Evolutionary conservation across 2,113 vertebrate genomes (phyloP).

Genomic region (Amia ocellicauda): DNA sequence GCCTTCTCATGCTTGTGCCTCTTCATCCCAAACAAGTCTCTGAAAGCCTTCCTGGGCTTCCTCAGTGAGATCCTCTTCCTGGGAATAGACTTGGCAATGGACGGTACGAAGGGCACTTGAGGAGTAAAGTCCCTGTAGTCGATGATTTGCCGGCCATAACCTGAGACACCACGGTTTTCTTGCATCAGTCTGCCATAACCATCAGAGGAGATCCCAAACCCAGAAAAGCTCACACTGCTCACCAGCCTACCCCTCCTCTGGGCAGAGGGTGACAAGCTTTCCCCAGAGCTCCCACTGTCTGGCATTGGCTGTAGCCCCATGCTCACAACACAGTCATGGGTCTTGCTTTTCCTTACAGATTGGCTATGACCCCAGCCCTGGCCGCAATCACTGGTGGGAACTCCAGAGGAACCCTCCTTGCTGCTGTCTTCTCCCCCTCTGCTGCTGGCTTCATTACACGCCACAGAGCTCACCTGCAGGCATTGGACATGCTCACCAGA

Average conservation of each 20-base stretch:
- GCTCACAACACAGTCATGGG: conserved; percentile 56
- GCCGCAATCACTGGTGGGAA: conserved; percentile 6
- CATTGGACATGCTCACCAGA: background rate
- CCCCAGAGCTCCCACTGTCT: conserved; percentile 22
- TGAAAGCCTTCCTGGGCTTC: conserved; percentile 73
- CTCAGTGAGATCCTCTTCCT: conserved; percentile 78
- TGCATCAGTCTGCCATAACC: conserved; percentile 43
- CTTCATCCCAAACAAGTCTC: conserved; percentile 70
- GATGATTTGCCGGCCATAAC: conserved; percentile 63
- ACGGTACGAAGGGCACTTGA: conserved; percentile 82
- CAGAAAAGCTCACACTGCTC: conserved; percentile 69
- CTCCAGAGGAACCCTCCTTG: conserved; percentile 1
- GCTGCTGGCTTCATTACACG: background rate
- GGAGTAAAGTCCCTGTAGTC: conserved; percentile 79
- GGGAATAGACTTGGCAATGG: conserved; percentile 76
- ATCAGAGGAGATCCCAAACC: conserved; percentile 42
- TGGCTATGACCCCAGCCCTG: conserved; percentile 35
- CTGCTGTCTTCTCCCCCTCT: background rate
- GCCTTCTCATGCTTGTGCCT: conserved; percentile 63
- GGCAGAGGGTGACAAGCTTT: conserved; percentile 12
- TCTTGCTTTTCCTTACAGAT: conserved; percentile 70
- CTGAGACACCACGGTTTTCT: conserved; percentile 43
- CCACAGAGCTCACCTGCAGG: background rate
- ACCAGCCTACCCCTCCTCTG: conserved; percentile 50
- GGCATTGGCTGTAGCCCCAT: conserved; percentile 35